These are phyloP conservation scores for Glaucopsyche alexis DNA, from an alignment of 2,888 invertebrate genomes.

Conservation along the genomic window DNA sequence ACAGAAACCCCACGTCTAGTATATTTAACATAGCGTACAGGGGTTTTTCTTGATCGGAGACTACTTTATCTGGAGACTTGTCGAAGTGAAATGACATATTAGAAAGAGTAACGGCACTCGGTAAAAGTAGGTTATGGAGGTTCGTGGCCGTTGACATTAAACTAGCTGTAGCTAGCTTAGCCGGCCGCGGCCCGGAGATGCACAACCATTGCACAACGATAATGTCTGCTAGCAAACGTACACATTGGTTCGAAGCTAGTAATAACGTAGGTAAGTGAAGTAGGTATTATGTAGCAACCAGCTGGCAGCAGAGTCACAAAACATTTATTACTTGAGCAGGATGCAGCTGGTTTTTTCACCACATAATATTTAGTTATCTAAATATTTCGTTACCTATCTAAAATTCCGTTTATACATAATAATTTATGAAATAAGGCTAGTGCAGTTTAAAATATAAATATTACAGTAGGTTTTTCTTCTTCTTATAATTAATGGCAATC, in stretches of 20 bases:
- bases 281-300: too few species aligned
- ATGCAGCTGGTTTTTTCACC: not conserved
- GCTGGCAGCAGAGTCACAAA: too few species aligned
- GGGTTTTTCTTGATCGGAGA: not conserved
- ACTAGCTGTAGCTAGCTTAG: not conserved
- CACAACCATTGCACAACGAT: not conserved
- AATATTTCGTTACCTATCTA: too few species aligned
- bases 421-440: too few species aligned
- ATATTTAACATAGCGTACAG: conserved; percentile 3
- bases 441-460: too few species aligned
- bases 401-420: too few species aligned
- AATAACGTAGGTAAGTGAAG: not conserved
- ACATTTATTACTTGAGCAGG: not conserved
- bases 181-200: not conserved
- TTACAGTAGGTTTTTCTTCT: too few species aligned
- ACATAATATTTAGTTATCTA: too few species aligned
- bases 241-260: not conserved
- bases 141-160: not conserved
- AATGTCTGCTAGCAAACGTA: not conserved
- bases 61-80: not conserved
- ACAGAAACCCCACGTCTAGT: conserved; percentile 3
- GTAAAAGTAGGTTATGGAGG: conserved; percentile 19
- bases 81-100: not conserved
- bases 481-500: too few species aligned
- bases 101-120: conserved; percentile 9